Conservation (phyloP, 1,140 invertebrate genomes). For the Heterodera schachtii region DNA sequence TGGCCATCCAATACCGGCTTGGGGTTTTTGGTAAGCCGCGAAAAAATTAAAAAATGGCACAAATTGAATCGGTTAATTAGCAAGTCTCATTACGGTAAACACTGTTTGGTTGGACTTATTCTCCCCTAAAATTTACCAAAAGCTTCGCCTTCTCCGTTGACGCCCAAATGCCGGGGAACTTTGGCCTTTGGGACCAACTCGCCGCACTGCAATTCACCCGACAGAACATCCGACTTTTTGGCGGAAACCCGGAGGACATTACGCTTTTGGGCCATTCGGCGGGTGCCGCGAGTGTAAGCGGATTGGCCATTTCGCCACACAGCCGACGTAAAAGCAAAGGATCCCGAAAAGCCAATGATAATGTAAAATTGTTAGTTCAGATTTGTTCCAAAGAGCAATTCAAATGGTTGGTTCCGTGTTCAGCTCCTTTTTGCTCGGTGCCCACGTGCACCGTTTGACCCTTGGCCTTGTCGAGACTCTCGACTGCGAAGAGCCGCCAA, state of each 20-base stretch:
- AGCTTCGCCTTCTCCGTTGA: slow-evolving; percentile 25
- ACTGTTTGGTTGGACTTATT: too few species aligned
- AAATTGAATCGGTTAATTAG: too few species aligned
- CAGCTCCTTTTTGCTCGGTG: slow-evolving; percentile 8
- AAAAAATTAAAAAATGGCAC: neutral
- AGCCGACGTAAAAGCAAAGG: slow-evolving; percentile 17
- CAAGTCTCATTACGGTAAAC: too few species aligned
- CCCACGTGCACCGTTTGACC: neutral
- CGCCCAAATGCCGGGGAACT: slow-evolving; percentile 16
- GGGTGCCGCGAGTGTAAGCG: slow-evolving; percentile 20
- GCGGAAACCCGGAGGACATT: slow-evolving; percentile 24
- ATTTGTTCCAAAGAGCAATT: slow-evolving; percentile 26
- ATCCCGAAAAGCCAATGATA: neutral
- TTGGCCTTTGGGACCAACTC: slow-evolving; percentile 28
- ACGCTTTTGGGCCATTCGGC: slow-evolving; percentile 18
- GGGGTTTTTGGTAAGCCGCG: slow-evolving; percentile 40
- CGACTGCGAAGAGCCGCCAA: neutral
- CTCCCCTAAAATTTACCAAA: neutral
- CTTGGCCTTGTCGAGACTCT: neutral
- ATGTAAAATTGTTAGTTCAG: slow-evolving; percentile 2
- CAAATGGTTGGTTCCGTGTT: slow-evolving; percentile 27
- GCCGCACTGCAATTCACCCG: slow-evolving; percentile 16
- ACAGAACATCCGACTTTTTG: slow-evolving; percentile 18
- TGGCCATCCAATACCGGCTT: slow-evolving; percentile 49
- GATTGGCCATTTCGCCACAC: slow-evolving; percentile 16